Base-by-base conservation (phyloP, 2,888 invertebrate species). In the Camponotus fellah region DNA sequence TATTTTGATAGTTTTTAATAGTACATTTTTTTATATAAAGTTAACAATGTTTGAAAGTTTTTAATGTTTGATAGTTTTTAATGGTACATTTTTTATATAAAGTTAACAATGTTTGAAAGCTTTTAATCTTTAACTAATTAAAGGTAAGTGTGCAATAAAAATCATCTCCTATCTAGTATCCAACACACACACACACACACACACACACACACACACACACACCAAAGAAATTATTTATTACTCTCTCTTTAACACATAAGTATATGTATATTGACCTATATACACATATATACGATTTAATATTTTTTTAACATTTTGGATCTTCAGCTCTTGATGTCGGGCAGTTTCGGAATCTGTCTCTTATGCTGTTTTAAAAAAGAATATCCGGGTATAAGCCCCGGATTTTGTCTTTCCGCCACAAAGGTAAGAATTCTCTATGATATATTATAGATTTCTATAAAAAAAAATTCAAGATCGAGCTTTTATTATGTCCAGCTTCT, bases 341-440 rank as follows among this genome's bases (percentile, higher is more conserved):
- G 94, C n/a, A 91, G 93, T 80, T 93, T 94, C 40, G 94, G 94
- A 26, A 89, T 94, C 43, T 92, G 94, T 60, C 72, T 94, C 32
- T 72, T 94, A n/a, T 94, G 93, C 82, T 94, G 94, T 62, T 94
- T 93, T 85, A 92, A 91, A 53, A 93, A 93, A 46, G 94, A 94
- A 79, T 94, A 94, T 68, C 92, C 93, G 3, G 90, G 91, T 53
- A 91, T 94, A 92, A 91, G 87, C 76, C 92, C 93, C 17, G 94
- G 93, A 8, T 92, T 91, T 58, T 94, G 94, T 72, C 86, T 93
- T 32, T 88, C 93, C 0, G 88, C 89, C 0, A 93, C 91, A 4
- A 94, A 94, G 92, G 93, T 93, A 80, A 71, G 12, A 60, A 60
- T 68, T 58, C 21, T 32, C 0, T 34, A 53, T 80, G 46, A 80